A percentile compares a stretch with the other conserved stretches of the same genome.
Conservation (phyloP, 2,113 vertebrate species). For the Mus spicilegus region DNA sequence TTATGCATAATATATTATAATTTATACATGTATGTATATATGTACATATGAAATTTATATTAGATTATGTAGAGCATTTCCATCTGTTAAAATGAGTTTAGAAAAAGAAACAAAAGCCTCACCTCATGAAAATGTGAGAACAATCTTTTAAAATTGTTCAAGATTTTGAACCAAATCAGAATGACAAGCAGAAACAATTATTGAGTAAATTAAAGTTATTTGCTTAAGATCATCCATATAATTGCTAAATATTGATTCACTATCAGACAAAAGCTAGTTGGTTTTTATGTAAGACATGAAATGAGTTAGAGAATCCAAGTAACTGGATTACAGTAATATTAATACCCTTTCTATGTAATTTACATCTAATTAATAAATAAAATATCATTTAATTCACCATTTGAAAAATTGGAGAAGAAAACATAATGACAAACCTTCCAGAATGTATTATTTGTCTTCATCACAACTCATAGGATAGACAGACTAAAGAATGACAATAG, state of each 20-base stretch:
- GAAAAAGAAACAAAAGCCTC: neutral
- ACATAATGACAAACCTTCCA: neutral
- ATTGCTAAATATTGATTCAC: neutral
- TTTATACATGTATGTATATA: neutral
- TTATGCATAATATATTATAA: neutral
- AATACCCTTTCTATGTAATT: neutral
- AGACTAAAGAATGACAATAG: neutral
- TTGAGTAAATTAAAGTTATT: neutral
- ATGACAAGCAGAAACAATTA: neutral
- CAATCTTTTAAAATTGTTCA: neutral
- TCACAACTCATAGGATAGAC: neutral
- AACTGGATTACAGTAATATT: neutral
- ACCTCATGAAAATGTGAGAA: neutral
- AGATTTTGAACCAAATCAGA: constrained; percentile 5
- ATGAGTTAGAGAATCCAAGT: neutral
- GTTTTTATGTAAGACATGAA: neutral
- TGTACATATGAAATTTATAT: neutral
- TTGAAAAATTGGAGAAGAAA: neutral
- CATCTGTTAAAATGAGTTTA: neutral
- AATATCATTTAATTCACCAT: neutral
- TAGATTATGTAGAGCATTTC: neutral
- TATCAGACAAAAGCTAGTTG: neutral
- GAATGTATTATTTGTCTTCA: neutral
- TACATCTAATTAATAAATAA: neutral
- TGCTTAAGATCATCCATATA: neutral